A percentile compares a stretch with the other conserved stretches of the same genome.
Evolutionary conservation across 2,797 vertebrate genomes (phyloP).

Genomic region (Garrulus glandarius): DNA sequence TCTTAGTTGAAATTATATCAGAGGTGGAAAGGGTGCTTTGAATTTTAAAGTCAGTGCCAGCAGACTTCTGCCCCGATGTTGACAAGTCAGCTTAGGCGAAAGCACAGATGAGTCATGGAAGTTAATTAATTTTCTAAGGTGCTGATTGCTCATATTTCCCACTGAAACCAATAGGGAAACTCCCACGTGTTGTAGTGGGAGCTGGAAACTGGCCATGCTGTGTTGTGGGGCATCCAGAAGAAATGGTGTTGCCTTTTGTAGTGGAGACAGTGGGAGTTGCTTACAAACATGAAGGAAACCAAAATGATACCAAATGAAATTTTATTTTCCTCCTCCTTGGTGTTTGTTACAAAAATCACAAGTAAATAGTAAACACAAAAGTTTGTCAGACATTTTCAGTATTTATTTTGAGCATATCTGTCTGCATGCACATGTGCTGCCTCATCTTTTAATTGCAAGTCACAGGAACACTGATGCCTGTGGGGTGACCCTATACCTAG

Average conservation of each 20-base stretch:
- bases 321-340: slow-evolving; percentile 9
- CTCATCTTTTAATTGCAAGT: background rate
- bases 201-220: slow-evolving; percentile 7
- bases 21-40: background rate
- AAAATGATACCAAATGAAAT: background rate
- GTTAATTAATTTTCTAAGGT: slow-evolving; percentile 50
- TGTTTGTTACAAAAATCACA: slow-evolving; percentile 10
- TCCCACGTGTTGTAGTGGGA: background rate
- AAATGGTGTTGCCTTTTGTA: slow-evolving; percentile 6
- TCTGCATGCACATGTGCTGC: background rate
- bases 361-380: background rate
- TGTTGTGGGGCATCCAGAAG: slow-evolving; percentile 35
- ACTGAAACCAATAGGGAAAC: slow-evolving; percentile 12
- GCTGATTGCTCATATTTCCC: slow-evolving; percentile 8
- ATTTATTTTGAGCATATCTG: background rate
- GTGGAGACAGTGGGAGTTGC: slow-evolving; percentile 28
- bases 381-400: background rate
- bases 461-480: background rate
- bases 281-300: slow-evolving; percentile 41
- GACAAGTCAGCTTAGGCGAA: slow-evolving; percentile 11
- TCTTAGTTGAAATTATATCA: background rate
- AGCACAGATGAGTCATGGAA: slow-evolving; percentile 13
- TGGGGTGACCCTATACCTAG: rapidly evolving
- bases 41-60: background rate
- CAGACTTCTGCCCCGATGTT: background rate